Evolutionary conservation across 2,797 vertebrate genomes (phyloP), one percentile per base, ranked within the genome.

Genomic region (Notolabrus celidotus): DNA sequence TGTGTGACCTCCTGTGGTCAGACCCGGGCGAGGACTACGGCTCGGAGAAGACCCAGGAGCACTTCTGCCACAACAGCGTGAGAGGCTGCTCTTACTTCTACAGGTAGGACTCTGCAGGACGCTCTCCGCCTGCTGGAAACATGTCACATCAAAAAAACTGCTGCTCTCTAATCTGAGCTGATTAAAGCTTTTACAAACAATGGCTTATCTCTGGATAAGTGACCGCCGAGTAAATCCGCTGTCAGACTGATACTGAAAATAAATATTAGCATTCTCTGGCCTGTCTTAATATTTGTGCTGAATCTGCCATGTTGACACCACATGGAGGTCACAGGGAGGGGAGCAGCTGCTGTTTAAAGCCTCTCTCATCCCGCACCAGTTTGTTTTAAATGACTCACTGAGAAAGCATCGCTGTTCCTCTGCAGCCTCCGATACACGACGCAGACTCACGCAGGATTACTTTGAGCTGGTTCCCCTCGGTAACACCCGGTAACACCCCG

Each of bases 1-100:
- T 99, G 97, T 99, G 98, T 76, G 98, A 99, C 92, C 94, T 99
- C 87, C 49, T 99, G 80, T 99, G 98, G 98, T 99, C 98, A 2
- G 98, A 99, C 92, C 98, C 98, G 20, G 97, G 96, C 4, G 98
- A 99, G 94, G 98, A 99, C 91, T 99, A 98, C 86, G 98, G 98
- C 80, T 97, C 95, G 31, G 98, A 99, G 82, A 98, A 96, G 88
- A 96, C 95, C 72, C 95, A 96, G 77, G 98, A 98, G 86, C 97
- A 99, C 90, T 99, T 99, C 94, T 95, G 95, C 94, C 97, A 99
- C 92, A 99, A 99, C 93, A 98, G 96, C 50, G 98, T 99, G 79
- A 92, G 98, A 89, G 98, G 98, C 80, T 99, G 98, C 93, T 99
- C 98, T 16, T 99, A 97, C 90, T 99, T 99, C 93, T 99, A 99